Evolutionary conservation across 23 tunicate genomes (phyloP).

Genomic region (Clavelina lepadiformis): DNA sequence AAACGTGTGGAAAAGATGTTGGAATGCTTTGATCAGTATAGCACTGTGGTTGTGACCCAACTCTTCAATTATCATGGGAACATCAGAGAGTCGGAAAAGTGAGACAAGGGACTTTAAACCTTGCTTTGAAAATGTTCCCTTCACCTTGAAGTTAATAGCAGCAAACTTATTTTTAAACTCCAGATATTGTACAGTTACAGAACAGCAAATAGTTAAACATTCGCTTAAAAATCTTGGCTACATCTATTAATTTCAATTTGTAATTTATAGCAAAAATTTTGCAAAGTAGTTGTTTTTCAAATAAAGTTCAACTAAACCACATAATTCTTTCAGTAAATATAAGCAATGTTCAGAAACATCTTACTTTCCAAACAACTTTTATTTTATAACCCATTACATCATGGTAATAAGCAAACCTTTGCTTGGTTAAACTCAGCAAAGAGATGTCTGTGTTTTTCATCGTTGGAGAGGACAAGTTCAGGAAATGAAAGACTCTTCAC

Average conservation of each 20-base stretch:
- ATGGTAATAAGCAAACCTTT: background rate
- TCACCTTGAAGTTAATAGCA: conserved; percentile 13
- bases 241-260: too few relatives aligned
- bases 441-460: conserved; percentile 16
- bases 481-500: conserved; percentile 28
- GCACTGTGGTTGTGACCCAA: conserved; percentile 20
- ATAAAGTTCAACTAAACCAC: too few relatives aligned
- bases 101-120: conserved; percentile 7
- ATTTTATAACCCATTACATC: background rate
- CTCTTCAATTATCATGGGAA: conserved; percentile 26
- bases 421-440: conserved; percentile 14
- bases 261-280: too few relatives aligned
- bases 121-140: conserved; percentile 10
- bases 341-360: background rate
- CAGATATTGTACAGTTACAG: too few relatives aligned
- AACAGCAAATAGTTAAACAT: too few relatives aligned
- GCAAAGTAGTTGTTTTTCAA: too few relatives aligned
- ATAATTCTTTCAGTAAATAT: background rate
- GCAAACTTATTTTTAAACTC: too few relatives aligned
- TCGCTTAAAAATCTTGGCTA: too few relatives aligned
- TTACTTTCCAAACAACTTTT: background rate
- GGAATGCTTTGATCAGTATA: background rate
- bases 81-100: conserved; percentile 22
- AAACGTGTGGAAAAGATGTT: conserved; percentile 13
- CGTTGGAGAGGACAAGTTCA: conserved; percentile 20